A percentile compares a stretch with the other conserved stretches of the same genome.
Evolutionary conservation across 1,140 invertebrate species (phyloP).

Genomic region (Calycopis cecrops): DNA sequence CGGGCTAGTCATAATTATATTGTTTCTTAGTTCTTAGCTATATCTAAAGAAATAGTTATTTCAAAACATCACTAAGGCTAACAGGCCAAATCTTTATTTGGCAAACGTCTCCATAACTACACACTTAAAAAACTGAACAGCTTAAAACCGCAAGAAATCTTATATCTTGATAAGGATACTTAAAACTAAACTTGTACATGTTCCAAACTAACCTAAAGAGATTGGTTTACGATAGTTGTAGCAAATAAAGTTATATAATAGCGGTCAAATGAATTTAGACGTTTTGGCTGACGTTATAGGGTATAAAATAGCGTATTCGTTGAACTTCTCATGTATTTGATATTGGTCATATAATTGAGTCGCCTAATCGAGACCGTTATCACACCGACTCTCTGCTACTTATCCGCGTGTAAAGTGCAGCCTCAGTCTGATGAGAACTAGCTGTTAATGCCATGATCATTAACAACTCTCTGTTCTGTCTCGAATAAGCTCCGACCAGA

Average conservation of each 20-base stretch:
- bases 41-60: no score
- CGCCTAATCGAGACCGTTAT: conserved; percentile 6
- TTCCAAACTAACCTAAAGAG: conserved; percentile 14
- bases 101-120: no score
- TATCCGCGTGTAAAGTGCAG: no score
- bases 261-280: conserved; percentile 7
- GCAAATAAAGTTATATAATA: conserved; percentile 9
- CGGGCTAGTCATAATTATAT: not conserved
- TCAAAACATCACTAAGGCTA: no score
- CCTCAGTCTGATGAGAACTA: no score
- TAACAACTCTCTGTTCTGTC: no score
- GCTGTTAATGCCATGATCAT: no score
- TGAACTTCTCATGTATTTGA: not conserved
- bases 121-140: not conserved
- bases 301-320: not conserved
- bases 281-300: not conserved
- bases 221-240: conserved; percentile 14
- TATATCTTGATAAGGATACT: not conserved
- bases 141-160: not conserved
- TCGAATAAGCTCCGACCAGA: no score
- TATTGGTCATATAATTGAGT: conserved; percentile 19
- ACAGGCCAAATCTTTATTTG: no score
- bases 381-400: not conserved
- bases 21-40: no score
- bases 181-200: conserved; percentile 14